Percentiles rank a stretch among this genome's conserved stretches.
Evolutionary conservation across 2,113 vertebrate species (phyloP).

Genomic region (Tursiops truncatus): DNA sequence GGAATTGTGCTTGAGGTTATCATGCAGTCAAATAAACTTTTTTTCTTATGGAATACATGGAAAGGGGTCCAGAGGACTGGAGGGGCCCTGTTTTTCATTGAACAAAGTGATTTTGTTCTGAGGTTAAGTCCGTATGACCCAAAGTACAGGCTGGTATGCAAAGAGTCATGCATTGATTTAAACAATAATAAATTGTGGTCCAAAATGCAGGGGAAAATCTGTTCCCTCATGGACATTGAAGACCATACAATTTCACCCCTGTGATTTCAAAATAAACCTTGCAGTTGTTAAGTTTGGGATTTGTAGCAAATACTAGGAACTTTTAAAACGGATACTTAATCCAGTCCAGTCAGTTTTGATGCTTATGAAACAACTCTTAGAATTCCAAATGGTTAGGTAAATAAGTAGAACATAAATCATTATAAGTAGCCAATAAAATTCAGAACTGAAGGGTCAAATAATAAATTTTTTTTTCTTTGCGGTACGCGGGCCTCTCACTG

Average conservation of each 20-base stretch:
- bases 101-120: constrained; percentile 79
- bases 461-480: constrained; percentile 34
- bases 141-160: constrained; percentile 73
- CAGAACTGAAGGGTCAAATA: constrained; percentile 66
- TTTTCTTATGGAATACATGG: constrained; percentile 58
- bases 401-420: constrained; percentile 70
- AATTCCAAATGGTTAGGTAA: constrained; percentile 64
- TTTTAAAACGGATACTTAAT: constrained; percentile 67
- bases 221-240: constrained; percentile 37
- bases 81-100: constrained; percentile 70
- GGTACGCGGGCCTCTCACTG: too few species aligned
- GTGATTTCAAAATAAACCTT: constrained; percentile 74
- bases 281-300: constrained; percentile 61
- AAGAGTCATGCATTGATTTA: constrained; percentile 68
- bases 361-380: constrained; percentile 65
- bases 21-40: constrained; percentile 74
- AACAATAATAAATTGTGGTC: constrained; percentile 80
- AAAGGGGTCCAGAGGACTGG: constrained; percentile 63
- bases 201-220: constrained; percentile 7
- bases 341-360: constrained; percentile 42
- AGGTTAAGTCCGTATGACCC: constrained; percentile 77
- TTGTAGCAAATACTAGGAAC: constrained; percentile 56
- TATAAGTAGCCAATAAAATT: constrained; percentile 70
- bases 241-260: constrained; percentile 51
- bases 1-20: constrained; percentile 74